A percentile compares a stretch with the other conserved stretches of the same genome.
These are phyloP conservation scores for Podarcis raffonei DNA, from an alignment of 2,113 vertebrate genomes.

Conservation along the genomic window DNA sequence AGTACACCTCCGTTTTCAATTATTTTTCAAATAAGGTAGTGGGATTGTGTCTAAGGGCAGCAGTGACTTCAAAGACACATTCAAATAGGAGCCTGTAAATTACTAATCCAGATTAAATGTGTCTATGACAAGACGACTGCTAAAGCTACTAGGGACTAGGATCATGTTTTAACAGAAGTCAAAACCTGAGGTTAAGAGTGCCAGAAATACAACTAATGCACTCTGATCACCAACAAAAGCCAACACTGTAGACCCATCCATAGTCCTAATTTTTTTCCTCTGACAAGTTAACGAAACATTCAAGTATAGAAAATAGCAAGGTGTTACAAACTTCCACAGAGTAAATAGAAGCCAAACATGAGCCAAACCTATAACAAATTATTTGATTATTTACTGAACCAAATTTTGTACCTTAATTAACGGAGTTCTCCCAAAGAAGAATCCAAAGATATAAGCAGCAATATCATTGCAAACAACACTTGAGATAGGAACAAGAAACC, in stretches of 20 bases:
- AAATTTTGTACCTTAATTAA: conserved; percentile 88
- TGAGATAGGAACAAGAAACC: conserved; percentile 97
- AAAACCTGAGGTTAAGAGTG: neutral
- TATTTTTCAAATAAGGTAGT: neutral
- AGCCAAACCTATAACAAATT: neutral
- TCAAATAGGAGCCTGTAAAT: neutral
- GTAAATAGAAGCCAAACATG: neutral
- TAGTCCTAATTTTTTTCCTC: neutral
- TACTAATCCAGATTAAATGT: neutral
- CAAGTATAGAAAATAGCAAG: neutral
- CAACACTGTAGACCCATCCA: neutral
- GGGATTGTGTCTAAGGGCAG: no score
- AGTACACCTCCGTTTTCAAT: neutral
- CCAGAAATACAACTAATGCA: neutral
- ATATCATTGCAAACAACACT: conserved; percentile 99
- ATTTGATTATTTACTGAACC: neutral
- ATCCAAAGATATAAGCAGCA: conserved; percentile 95
- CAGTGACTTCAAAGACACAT: neutral
- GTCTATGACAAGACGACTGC: neutral
- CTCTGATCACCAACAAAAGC: neutral
- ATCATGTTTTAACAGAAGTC: neutral
- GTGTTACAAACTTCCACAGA: neutral
- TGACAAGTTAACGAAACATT: neutral
- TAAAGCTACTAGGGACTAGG: neutral
- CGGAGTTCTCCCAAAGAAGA: conserved; percentile 97